Conservation (phyloP, 2,113 vertebrate species). For the Siniperca chuatsi region DNA sequence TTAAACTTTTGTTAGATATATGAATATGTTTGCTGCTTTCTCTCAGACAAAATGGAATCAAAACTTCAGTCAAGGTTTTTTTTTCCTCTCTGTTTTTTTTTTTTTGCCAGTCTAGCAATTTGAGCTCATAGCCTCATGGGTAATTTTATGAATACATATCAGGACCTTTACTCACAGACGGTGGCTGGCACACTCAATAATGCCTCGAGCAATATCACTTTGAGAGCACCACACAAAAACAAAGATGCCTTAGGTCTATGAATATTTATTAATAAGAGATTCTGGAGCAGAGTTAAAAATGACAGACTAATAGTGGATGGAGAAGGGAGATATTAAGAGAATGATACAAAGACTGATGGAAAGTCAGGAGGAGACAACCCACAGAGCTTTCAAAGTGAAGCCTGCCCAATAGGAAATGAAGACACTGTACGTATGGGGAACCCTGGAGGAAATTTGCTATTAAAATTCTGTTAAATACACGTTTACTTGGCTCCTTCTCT, state of each 20-base stretch:
- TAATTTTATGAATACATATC: slow-evolving; percentile 81
- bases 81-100: not conserved
- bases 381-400: slow-evolving; percentile 34
- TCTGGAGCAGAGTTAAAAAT: slow-evolving; percentile 45
- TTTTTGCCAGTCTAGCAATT: slow-evolving; percentile 66
- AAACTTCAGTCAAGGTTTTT: slow-evolving; percentile 50
- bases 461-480: slow-evolving; percentile 71
- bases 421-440: slow-evolving; percentile 15
- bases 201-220: slow-evolving; percentile 78
- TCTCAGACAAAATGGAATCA: slow-evolving; percentile 57
- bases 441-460: slow-evolving; percentile 63
- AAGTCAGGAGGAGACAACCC: slow-evolving; percentile 15
- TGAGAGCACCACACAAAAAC: slow-evolving; percentile 76
- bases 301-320: slow-evolving; percentile 47
- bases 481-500: slow-evolving; percentile 50
- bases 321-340: slow-evolving; percentile 33
- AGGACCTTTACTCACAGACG: slow-evolving; percentile 74
- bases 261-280: slow-evolving; percentile 70
- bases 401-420: slow-evolving; percentile 27
- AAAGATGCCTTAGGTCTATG: slow-evolving; percentile 69
- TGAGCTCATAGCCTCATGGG: slow-evolving; percentile 71
- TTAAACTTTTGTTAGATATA: slow-evolving; percentile 58
- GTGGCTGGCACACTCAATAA: slow-evolving; percentile 65
- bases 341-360: slow-evolving; percentile 37
- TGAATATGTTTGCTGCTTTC: slow-evolving; percentile 45